Percentiles rank a stretch among this genome's conserved stretches.
These are phyloP conservation scores for Miltochrista miniata DNA, from an alignment of 2,888 invertebrate genomes.

Conservation along the genomic window DNA sequence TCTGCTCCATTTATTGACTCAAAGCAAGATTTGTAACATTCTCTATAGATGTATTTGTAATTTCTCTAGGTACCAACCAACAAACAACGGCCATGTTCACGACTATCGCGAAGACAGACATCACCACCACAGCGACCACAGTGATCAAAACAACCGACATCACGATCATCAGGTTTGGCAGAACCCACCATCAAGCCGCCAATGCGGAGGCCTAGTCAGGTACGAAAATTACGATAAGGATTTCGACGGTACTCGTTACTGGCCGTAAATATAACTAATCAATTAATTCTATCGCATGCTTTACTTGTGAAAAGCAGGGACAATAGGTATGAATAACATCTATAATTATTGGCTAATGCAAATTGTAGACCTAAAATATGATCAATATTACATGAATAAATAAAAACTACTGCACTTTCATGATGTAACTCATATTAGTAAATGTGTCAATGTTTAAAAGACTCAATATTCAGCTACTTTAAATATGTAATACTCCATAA, in stretches of 20 bases:
- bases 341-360: neutral
- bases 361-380: neutral
- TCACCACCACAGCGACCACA: slow-evolving; percentile 40
- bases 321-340: slow-evolving; percentile 53
- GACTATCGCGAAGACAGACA: slow-evolving; percentile 49
- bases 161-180: slow-evolving; percentile 45
- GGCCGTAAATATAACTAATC: slow-evolving; percentile 62
- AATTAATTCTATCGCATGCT: slow-evolving; percentile 57
- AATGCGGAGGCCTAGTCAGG: slow-evolving; percentile 78
- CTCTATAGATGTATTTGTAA: neutral
- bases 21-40: no score
- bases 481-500: no score
- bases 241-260: slow-evolving; percentile 52
- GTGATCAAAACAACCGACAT: slow-evolving; percentile 20
- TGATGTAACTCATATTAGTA: no score
- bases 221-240: slow-evolving; percentile 46
- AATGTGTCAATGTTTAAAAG: no score
- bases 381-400: no score
- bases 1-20: no score
- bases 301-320: slow-evolving; percentile 50
- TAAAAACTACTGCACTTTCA: neutral
- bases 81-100: slow-evolving; percentile 40
- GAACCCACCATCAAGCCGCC: slow-evolving; percentile 66
- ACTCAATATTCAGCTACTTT: no score
- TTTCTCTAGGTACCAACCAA: slow-evolving; percentile 45